phyloP scores from a whole-genome alignment of 2,888 invertebrate species.

The Escarpia spicata region DNA sequence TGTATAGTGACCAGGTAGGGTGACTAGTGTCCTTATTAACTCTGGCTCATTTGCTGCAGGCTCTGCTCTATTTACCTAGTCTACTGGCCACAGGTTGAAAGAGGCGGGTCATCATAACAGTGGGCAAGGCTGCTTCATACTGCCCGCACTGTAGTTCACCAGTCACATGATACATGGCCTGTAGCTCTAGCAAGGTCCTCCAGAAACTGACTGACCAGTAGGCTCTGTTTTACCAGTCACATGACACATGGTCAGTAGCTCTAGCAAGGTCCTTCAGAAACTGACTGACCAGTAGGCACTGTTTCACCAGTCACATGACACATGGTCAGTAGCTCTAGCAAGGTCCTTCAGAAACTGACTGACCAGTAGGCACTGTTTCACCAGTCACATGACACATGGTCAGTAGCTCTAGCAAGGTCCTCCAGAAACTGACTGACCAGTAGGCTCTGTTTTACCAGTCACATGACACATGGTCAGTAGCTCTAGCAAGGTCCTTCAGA shows the following conservation, averaged over 20 bases:
- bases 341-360: background rate
- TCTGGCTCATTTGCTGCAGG: background rate
- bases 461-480: background rate
- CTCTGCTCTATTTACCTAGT: background rate
- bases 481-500: background rate
- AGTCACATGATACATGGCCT: background rate
- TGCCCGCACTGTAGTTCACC: background rate
- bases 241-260: background rate
- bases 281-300: background rate
- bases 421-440: background rate
- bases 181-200: background rate
- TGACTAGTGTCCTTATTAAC: background rate
- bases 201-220: background rate
- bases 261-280: background rate
- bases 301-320: background rate
- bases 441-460: background rate
- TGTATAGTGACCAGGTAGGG: background rate
- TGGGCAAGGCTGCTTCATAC: background rate
- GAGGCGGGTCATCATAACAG: background rate
- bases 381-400: background rate
- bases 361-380: background rate
- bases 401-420: background rate
- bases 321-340: background rate
- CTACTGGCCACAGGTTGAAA: background rate
- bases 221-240: too few relatives aligned